Base-by-base conservation (phyloP, 2,797 vertebrate genomes). In the Sebastes iracundus region DNA sequence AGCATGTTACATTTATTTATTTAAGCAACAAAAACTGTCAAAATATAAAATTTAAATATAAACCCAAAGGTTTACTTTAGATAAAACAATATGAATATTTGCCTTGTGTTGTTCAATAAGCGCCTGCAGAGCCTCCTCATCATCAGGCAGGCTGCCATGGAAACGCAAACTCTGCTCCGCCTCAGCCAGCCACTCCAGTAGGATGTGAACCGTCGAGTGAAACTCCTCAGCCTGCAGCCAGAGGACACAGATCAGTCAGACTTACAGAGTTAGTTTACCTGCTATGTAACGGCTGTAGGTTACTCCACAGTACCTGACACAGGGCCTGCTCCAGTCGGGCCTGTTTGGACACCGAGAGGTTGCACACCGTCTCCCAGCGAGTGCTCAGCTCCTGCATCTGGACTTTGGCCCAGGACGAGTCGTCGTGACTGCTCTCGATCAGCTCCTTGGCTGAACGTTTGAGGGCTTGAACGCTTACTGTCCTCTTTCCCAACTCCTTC, bases 161-260 rank as follows among this genome's bases (percentile, higher is more conserved):
- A 99, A 99, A 91, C 99, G 98, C 62, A 99, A 95, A 85, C 96
- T 94, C 90, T 99, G 98, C 83, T 99, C 99, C 0, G 98, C 99
- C 90, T 99, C 98, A 3, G 99, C 98, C 84, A 99, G 94, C 99
- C 99, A 99, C 86, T 99, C 99, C 91, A 99, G 87, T 79, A 99
- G 96, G 80, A 97, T 96, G 9, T 99, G 99, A 75, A 99, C 98
- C 10, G 97, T 97, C 0, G 98, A 97, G 93, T 99, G 99, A 90
- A 99, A 99, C 87, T 98, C 98, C 91, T 99, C 98, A 25, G 98
- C 98, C 98, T 99, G 92, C 79, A 88, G 81, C 52, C 46, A 78
- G 68, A 32, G 53, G n/a, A 84, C 62, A 84, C 7, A 56, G 4
- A 70, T 87, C 38, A 77, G 77, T 77, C 75, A 76, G 49, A 14